Conservation (phyloP, 2,113 vertebrate species). For the Uria aalge region DNA sequence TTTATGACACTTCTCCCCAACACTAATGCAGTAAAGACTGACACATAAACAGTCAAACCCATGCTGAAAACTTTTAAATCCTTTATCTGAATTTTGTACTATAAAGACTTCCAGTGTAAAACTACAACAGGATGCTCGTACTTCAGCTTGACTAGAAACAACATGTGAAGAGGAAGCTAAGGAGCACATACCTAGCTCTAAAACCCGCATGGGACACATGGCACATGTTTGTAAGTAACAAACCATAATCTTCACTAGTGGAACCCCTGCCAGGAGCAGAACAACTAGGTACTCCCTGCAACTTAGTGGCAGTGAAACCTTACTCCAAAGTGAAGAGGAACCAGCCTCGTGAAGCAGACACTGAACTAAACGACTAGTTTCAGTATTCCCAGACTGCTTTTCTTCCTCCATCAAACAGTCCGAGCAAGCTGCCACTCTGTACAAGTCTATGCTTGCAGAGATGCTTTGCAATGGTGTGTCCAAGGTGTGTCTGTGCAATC, state of each 20-base stretch:
- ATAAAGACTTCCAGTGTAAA: neutral
- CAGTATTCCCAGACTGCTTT: neutral
- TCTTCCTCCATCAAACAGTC: neutral
- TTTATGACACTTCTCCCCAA: neutral
- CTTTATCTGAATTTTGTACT: neutral
- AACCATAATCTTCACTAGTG: neutral
- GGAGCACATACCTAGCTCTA: neutral
- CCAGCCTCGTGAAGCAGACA: neutral
- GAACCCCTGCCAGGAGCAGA: neutral
- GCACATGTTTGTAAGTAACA: neutral
- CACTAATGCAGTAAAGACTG: too few relatives aligned
- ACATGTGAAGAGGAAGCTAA: neutral
- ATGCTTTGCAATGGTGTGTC: neutral
- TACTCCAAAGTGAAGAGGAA: neutral
- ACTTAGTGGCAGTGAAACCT: neutral
- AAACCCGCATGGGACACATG: neutral
- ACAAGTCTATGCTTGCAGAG: neutral
- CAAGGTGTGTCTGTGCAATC: neutral
- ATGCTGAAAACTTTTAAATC: neutral
- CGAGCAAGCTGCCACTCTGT: neutral
- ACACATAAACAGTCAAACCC: neutral
- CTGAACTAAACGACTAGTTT: neutral
- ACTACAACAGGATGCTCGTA: neutral
- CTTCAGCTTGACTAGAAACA: neutral
- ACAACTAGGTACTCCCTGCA: neutral